Evolutionary conservation across 2,797 vertebrate genomes (phyloP).

Genomic region (Acanthurus lineatus): DNA sequence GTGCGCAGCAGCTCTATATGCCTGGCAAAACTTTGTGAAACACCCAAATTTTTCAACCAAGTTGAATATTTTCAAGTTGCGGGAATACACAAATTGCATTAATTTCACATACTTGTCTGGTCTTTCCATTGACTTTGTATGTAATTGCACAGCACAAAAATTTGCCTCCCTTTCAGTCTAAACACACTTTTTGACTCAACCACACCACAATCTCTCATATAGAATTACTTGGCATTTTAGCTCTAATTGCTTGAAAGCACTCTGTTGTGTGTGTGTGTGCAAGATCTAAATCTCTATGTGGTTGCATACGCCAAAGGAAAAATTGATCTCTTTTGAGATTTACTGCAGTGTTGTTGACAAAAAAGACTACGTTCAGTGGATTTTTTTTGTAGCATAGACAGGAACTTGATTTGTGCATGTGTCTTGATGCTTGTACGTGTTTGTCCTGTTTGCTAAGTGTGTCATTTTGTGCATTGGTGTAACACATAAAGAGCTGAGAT

Average conservation of each 20-base stretch:
- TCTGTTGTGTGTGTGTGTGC: slow-evolving; percentile 15
- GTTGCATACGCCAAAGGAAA: slow-evolving; percentile 42
- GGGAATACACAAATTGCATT: too few species aligned
- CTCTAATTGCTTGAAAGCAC: slow-evolving; percentile 58
- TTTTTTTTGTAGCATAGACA: slow-evolving; percentile 31
- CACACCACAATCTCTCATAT: slow-evolving; percentile 69
- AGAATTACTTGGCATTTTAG: slow-evolving; percentile 72
- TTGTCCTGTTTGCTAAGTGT: not conserved
- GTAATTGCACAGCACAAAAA: too few species aligned
- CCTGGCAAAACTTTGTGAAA: too few species aligned
- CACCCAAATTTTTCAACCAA: too few species aligned
- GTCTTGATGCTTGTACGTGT: not conserved
- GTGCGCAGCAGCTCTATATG: too few species aligned
- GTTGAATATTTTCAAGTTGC: too few species aligned
- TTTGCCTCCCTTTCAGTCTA: too few species aligned
- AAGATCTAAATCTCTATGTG: slow-evolving; percentile 37
- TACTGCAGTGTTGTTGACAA: slow-evolving; percentile 52
- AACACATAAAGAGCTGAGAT: not conserved
- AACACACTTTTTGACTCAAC: slow-evolving; percentile 16
- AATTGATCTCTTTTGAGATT: slow-evolving; percentile 48
- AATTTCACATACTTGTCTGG: too few species aligned
- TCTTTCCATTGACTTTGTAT: too few species aligned
- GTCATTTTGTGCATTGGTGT: not conserved
- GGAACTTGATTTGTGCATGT: slow-evolving; percentile 23
- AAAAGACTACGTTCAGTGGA: slow-evolving; percentile 29